Conservation (phyloP, 2,797 vertebrate genomes). For the Pangasius larnaudii region DNA sequence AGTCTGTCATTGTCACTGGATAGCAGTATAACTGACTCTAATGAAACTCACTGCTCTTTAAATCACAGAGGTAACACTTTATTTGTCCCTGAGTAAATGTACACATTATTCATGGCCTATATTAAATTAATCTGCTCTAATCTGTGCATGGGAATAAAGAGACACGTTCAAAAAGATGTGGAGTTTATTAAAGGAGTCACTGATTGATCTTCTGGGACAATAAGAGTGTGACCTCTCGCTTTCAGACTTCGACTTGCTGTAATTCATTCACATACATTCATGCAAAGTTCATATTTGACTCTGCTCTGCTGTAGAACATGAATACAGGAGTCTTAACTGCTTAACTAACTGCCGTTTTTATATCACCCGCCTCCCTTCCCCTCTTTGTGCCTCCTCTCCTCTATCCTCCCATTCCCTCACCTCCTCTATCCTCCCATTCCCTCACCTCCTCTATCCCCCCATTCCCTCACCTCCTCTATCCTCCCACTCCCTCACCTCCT, state of each 20-base stretch:
- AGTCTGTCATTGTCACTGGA: conserved; percentile 50
- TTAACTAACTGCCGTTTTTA: conserved; percentile 87
- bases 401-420: too few species aligned
- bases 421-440: neutral
- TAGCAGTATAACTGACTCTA: conserved; percentile 47
- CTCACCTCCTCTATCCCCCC: neutral
- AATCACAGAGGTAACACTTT: conserved; percentile 65
- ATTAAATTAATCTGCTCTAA: neutral
- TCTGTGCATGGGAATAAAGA: neutral
- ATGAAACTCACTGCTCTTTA: conserved; percentile 49
- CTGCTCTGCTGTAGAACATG: conserved; percentile 68
- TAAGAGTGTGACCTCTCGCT: conserved; percentile 65
- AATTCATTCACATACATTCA: conserved; percentile 45
- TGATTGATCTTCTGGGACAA: conserved; percentile 34
- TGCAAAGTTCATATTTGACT: conserved; percentile 61
- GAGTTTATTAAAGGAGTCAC: neutral
- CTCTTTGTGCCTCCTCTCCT: conserved; percentile 46
- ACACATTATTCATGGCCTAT: neutral
- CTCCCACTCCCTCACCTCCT: neutral
- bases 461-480: conserved; percentile 61
- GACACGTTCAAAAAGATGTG: neutral
- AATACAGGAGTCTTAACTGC: conserved; percentile 73
- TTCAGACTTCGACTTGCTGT: conserved; percentile 24
- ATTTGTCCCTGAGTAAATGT: conserved; percentile 50
- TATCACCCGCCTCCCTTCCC: conserved; percentile 36